phyloP scores from a whole-genome alignment of 2,888 invertebrate species.

The Chaetogeoica ovagalla region DNA sequence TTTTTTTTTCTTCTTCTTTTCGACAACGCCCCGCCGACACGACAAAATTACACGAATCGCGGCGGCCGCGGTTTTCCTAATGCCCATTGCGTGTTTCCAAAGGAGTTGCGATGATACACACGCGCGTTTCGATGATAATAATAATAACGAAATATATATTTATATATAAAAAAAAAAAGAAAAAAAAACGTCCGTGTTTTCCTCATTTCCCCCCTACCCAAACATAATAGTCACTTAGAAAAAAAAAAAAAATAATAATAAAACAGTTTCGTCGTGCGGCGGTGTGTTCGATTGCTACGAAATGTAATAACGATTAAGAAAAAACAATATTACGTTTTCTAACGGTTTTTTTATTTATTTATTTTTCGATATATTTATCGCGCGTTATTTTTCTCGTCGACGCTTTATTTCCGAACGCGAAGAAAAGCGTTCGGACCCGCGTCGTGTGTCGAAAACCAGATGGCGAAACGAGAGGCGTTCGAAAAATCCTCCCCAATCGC shows the following conservation, averaged over 20 bases:
- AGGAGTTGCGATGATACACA: not conserved
- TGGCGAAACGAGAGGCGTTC: too few relatives aligned
- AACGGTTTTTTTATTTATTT: not conserved
- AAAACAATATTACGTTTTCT: not conserved
- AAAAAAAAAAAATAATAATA: not conserved
- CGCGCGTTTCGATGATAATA: not conserved
- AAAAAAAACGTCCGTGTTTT: not conserved
- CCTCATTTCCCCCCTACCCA: not conserved
- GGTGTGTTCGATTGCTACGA: not conserved
- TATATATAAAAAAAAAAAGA: too few relatives aligned
- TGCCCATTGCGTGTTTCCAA: not conserved
- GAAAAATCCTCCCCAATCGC: too few relatives aligned
- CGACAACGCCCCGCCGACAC: slow-evolving; percentile 22
- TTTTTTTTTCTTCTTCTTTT: not conserved
- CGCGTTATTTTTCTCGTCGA: not conserved
- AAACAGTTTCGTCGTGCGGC: not conserved
- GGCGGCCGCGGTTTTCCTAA: not conserved
- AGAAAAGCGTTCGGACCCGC: too few relatives aligned
- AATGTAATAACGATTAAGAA: not conserved
- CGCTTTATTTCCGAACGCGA: too few relatives aligned
- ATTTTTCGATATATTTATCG: not conserved
- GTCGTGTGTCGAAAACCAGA: too few relatives aligned
- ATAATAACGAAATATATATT: not conserved
- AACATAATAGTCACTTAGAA: not conserved
- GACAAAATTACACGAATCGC: slow-evolving; percentile 12